Evolutionary conservation across 2,113 vertebrate genomes (phyloP), one percentile per base, ranked within the genome.

Genomic region (Chrysemys picta): DNA sequence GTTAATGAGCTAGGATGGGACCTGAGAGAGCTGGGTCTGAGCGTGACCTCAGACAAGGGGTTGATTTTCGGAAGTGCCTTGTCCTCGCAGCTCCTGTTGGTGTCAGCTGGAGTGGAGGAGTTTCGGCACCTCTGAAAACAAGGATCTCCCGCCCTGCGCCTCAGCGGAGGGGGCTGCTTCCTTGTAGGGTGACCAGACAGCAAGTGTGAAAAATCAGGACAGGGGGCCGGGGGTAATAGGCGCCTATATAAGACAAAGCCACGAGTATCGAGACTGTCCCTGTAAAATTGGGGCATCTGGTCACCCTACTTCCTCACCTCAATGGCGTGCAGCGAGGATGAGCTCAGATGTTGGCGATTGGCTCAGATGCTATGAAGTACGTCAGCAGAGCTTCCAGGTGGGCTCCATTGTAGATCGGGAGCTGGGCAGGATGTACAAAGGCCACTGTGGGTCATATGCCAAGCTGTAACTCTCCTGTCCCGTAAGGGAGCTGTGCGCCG

Each of bases 61-160:
- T 3, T 76, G 1, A 2, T 22, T 0, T 22, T 49, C 5, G 22
- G 7, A 35, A 22, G 7, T 72, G 14, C 38, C 35, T 2, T 2
- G 17, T 3, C 0, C 62, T 82, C 5, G 76, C 31, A 69, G 27
- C 50, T 31, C 2, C 24, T 56, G 1, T 45, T 65, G 3, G 27
- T 83, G 29, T 69, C 45, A 27, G 4, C 0, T 1, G 69, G 59
- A 75, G 38, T 24, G 56, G 54, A 6, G 7, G 59, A 3, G 6
- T 62, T 13, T 62, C 5, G 11, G 27, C 57, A 16, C 59, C 31
- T 62, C 31, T 62, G 59, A 62, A 35, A 62, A 62, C 29, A 29
- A 29, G 27, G 29, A 14, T 31, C 56, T 25, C 56, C 10, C 5
- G 10, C 24, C 59, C 29, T 10, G 59, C 1, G 31, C 59, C 6